phyloP scores from a whole-genome alignment of 1,140 invertebrate species.

The Hylaeus anthracinus region DNA sequence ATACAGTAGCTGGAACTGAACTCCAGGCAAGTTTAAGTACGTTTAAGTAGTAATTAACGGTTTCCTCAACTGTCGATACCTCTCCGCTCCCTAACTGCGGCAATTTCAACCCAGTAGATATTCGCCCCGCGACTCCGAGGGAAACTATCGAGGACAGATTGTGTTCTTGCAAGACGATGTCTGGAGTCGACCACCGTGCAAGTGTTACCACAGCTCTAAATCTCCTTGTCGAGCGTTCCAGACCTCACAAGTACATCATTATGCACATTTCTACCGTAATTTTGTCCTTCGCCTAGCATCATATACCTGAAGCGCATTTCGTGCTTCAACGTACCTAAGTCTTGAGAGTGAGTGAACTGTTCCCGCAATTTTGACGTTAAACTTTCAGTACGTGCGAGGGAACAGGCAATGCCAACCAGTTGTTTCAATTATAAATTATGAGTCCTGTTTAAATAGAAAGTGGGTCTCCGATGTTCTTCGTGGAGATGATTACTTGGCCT shows the following conservation, averaged over 20 bases:
- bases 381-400: too few species aligned
- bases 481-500: too few species aligned
- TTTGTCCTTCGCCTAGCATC: slow-evolving; percentile 55
- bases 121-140: slow-evolving; percentile 1
- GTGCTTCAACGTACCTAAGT: slow-evolving; percentile 28
- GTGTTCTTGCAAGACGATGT: slow-evolving; percentile 55
- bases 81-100: background rate
- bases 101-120: background rate
- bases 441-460: too few species aligned
- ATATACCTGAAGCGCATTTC: slow-evolving; percentile 43
- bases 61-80: slow-evolving; percentile 40
- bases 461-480: too few species aligned
- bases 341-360: background rate
- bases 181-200: slow-evolving; percentile 52
- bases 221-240: slow-evolving; percentile 63
- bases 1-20: slow-evolving; percentile 3
- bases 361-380: background rate
- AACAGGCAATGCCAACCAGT: too few species aligned
- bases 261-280: slow-evolving; percentile 68
- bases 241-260: slow-evolving; percentile 68
- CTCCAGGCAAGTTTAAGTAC: slow-evolving; percentile 36
- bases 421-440: too few species aligned
- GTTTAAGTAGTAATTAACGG: slow-evolving; percentile 50
- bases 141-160: slow-evolving; percentile 58
- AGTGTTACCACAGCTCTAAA: slow-evolving; percentile 63